Evolutionary conservation across 1,140 invertebrate species (phyloP), one percentile per base, ranked within the genome.

Genomic region (Eupristina koningsbergeri): DNA sequence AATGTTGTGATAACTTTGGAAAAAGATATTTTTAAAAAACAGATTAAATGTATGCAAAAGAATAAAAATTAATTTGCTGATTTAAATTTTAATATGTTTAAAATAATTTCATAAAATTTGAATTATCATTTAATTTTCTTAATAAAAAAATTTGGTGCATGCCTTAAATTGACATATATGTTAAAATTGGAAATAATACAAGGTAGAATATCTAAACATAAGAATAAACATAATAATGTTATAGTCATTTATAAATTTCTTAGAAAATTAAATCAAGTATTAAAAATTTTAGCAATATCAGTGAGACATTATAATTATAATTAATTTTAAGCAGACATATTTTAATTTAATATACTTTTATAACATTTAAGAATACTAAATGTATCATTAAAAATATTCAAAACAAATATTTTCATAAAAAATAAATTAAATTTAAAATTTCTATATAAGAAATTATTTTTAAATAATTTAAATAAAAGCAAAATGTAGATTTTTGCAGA

Each of bases 41-140:
- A 77, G 29, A n/a, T 19, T 39, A 78, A 78, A 63, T 63, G 39
- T 19, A 41, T 39, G 17, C 22, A 78, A 78, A 9, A 63, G 34
- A 78, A 78, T 41, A 39, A 36, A 63, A 22, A 39, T 1, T 3
- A 6, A 29, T 39, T 63, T 34, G 64, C 41, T 63, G 41, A 78
- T 63, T 39, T 63, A 78, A 3, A 63, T n/a, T n/a, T n/a, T n/a
- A n/a, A n/a, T n/a, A n/a, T n/a, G n/a, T n/a, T n/a, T n/a, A n/a
- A n/a, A n/a, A n/a, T n/a, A n/a, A n/a, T n/a, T n/a, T n/a, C n/a
- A n/a, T n/a, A n/a, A n/a, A n/a, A n/a, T n/a, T n/a, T n/a, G n/a
- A n/a, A n/a, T n/a, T n/a, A n/a, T n/a, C n/a, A n/a, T n/a, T n/a
- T n/a, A n/a, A n/a, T n/a, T n/a, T n/a, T n/a, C n/a, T n/a, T n/a